These are phyloP conservation scores for Schrankia costaestrigalis DNA, from an alignment of 2,888 invertebrate species.

Conservation along the genomic window DNA sequence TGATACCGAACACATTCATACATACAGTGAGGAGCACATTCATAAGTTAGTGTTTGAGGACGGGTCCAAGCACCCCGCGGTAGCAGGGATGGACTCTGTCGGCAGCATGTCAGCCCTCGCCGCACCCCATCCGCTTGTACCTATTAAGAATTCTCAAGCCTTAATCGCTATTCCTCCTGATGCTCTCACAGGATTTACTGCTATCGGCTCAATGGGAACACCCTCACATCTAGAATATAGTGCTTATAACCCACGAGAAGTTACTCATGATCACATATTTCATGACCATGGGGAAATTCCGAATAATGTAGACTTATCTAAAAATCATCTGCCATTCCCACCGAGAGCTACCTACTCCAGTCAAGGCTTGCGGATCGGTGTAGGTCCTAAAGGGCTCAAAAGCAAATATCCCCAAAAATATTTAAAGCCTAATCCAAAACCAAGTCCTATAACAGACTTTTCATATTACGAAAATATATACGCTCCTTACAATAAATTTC, in stretches of 20 bases:
- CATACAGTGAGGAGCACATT: constrained; percentile 75
- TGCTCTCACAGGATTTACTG: constrained; percentile 44
- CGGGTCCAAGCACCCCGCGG: constrained; percentile 41
- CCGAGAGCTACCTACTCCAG: constrained; percentile 64
- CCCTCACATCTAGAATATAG: constrained; percentile 65
- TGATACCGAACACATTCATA: constrained; percentile 76
- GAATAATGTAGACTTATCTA: constrained; percentile 54
- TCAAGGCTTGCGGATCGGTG: constrained; percentile 56
- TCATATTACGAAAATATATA: constrained; percentile 71
- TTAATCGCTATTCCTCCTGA: constrained; percentile 52
- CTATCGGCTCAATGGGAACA: constrained; percentile 57
- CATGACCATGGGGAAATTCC: constrained; percentile 76
- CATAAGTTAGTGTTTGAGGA: constrained; percentile 69
- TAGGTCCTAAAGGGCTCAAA: constrained; percentile 42
- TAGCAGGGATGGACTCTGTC: constrained; percentile 47
- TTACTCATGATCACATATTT: constrained; percentile 75
- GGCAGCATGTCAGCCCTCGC: constrained; percentile 50
- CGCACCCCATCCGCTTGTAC: constrained; percentile 47
- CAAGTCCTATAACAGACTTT: constrained; percentile 46
- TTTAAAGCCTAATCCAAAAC: constrained; percentile 45
- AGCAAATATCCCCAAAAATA: constrained; percentile 50
- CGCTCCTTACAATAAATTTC: constrained; percentile 43
- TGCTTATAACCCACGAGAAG: constrained; percentile 70
- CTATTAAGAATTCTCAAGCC: constrained; percentile 50
- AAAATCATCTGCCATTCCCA: constrained; percentile 51